A percentile compares a stretch with the other conserved stretches of the same genome.
Evolutionary conservation across 1,140 invertebrate genomes (phyloP).

Genomic region (Zaprionus africanus): DNA sequence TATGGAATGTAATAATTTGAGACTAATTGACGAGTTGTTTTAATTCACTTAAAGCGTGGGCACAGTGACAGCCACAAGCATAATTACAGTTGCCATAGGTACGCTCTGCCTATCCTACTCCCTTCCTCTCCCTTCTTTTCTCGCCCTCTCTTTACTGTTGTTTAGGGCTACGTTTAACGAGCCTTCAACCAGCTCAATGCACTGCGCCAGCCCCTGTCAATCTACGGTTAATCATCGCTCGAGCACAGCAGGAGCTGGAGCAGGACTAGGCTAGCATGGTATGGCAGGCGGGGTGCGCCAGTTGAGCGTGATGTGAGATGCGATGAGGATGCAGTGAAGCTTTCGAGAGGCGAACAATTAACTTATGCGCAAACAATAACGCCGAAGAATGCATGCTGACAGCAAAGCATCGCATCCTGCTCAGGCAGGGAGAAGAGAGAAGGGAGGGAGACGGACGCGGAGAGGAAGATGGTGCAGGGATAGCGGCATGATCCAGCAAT

Average conservation of each 20-base stretch:
- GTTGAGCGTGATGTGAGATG: slow-evolving; percentile 72
- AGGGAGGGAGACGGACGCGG: not conserved
- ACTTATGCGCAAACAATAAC: slow-evolving; percentile 82
- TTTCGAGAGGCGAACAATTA: slow-evolving; percentile 76
- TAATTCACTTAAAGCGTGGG: slow-evolving; percentile 6
- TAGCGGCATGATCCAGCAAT: slow-evolving; percentile 73
- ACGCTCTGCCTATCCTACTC: not conserved
- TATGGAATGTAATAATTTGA: not conserved
- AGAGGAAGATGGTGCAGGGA: slow-evolving; percentile 15
- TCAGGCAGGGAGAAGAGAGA: slow-evolving; percentile 3
- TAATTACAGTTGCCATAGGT: slow-evolving; percentile 30
- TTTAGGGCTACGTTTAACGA: slow-evolving; percentile 24
- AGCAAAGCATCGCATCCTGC: slow-evolving; percentile 58
- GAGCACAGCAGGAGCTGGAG: slow-evolving; percentile 51
- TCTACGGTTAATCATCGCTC: slow-evolving; percentile 69
- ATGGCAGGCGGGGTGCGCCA: slow-evolving; percentile 26
- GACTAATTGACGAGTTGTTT: slow-evolving; percentile 22
- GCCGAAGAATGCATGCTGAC: slow-evolving; percentile 78
- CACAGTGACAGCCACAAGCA: slow-evolving; percentile 24
- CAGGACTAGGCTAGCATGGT: not conserved
- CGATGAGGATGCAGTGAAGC: slow-evolving; percentile 72
- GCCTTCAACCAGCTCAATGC: slow-evolving; percentile 43
- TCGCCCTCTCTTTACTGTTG: not conserved
- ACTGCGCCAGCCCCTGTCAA: slow-evolving; percentile 48
- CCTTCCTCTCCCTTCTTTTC: not conserved